phyloP scores from a whole-genome alignment of 2,888 invertebrate species.

The Eupithecia tripunctaria region DNA sequence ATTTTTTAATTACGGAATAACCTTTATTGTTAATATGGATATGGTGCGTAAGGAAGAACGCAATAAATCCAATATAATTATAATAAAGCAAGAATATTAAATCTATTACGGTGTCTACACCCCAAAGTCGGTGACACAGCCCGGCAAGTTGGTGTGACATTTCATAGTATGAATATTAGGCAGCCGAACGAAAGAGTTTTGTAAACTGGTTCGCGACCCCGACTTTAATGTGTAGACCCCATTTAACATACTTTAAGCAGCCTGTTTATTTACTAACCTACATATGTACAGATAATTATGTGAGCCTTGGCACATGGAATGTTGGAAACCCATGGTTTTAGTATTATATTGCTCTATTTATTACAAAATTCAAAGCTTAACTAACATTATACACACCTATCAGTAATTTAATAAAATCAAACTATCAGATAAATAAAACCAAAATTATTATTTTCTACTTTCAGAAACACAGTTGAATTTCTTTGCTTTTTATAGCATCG shows the following conservation, averaged over 20 bases:
- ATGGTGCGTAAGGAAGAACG: neutral
- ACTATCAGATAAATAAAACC: neutral
- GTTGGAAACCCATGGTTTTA: conserved; percentile 14
- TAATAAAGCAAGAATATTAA: neutral
- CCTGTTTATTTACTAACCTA: neutral
- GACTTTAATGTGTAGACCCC: neutral
- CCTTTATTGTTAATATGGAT: neutral
- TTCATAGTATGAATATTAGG: neutral
- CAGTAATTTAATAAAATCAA: neutral
- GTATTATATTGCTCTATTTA: conserved; percentile 1
- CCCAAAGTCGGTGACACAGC: neutral
- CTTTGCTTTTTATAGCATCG: neutral
- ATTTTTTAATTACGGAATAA: neutral
- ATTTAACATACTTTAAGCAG: neutral
- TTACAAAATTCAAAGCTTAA: conserved; percentile 6
- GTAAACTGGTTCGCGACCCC: neutral
- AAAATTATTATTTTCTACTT: neutral
- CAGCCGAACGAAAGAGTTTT: neutral
- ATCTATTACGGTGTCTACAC: neutral
- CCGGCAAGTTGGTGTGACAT: neutral
- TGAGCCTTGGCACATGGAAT: conserved; percentile 16
- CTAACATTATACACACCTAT: neutral
- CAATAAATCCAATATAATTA: neutral
- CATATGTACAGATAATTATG: neutral
- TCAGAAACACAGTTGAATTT: neutral